A percentile compares a stretch with the other conserved stretches of the same genome.
phyloP scores from a whole-genome alignment of 1,140 invertebrate genomes.

The Ips typographus region DNA sequence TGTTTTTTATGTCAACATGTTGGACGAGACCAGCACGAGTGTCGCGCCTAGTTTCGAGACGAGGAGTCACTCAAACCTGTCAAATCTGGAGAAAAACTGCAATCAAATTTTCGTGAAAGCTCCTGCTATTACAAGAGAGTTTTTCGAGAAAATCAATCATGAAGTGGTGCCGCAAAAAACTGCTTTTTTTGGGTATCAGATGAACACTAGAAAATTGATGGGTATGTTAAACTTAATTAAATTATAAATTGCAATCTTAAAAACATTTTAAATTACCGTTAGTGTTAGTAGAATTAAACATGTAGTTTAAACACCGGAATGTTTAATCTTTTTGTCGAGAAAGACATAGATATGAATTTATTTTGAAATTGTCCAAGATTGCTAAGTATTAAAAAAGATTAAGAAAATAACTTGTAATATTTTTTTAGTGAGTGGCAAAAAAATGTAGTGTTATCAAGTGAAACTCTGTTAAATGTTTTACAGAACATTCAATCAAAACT shows the following conservation, averaged over 20 bases:
- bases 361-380: no score
- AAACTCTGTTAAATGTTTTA: no score
- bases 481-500: no score
- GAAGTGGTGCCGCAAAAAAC: constrained; percentile 42
- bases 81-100: constrained; percentile 39
- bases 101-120: constrained; percentile 42
- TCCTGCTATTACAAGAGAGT: constrained; percentile 41
- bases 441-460: no score
- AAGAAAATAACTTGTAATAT: no score
- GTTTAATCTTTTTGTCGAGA: no score
- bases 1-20: background rate
- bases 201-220: constrained; percentile 38
- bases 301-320: no score
- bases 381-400: no score
- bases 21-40: background rate
- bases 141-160: constrained; percentile 42
- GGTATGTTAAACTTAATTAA: constrained; percentile 31
- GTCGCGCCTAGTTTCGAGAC: background rate
- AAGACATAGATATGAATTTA: no score
- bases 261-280: no score
- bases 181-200: constrained; percentile 39
- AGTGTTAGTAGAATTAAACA: no score
- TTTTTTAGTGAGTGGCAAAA: no score
- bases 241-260: background rate
- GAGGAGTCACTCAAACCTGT: constrained; percentile 21